phyloP scores from a whole-genome alignment of 1,140 invertebrate species.

The Aphis craccivora region DNA sequence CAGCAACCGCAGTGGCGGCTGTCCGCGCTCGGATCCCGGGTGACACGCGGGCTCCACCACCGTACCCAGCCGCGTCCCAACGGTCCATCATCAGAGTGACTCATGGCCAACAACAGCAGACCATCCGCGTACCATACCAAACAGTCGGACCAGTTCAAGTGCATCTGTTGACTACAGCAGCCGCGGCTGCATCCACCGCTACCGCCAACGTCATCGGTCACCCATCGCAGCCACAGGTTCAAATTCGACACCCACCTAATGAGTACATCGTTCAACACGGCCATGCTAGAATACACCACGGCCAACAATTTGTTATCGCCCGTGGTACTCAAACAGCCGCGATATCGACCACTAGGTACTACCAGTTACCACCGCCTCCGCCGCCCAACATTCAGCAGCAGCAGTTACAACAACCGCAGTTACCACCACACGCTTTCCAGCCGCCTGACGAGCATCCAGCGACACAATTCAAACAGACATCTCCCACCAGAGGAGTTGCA shows the following conservation, averaged over 20 bases:
- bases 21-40: not conserved
- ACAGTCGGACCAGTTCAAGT: constrained; percentile 63
- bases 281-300: constrained; percentile 57
- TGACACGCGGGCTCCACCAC: not conserved
- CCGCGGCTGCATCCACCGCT: constrained; percentile 43
- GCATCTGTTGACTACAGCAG: constrained; percentile 61
- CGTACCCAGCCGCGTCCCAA: constrained; percentile 59
- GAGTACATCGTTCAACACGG: constrained; percentile 50
- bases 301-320: constrained; percentile 59
- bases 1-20: not conserved
- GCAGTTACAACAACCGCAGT: constrained; percentile 13
- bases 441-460: not conserved
- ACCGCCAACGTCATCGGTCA: constrained; percentile 55
- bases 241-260: constrained; percentile 54
- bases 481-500: constrained; percentile 16
- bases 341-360: constrained; percentile 60
- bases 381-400: not conserved
- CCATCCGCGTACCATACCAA: constrained; percentile 63
- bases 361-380: constrained; percentile 57
- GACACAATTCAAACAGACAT: constrained; percentile 28
- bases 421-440: not conserved
- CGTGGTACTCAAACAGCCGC: constrained; percentile 59
- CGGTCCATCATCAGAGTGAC: constrained; percentile 61
- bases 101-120: constrained; percentile 62
- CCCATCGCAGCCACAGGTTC: not conserved